Base-by-base conservation (phyloP, 2,113 vertebrate species). In the Macaca nemestrina region DNA sequence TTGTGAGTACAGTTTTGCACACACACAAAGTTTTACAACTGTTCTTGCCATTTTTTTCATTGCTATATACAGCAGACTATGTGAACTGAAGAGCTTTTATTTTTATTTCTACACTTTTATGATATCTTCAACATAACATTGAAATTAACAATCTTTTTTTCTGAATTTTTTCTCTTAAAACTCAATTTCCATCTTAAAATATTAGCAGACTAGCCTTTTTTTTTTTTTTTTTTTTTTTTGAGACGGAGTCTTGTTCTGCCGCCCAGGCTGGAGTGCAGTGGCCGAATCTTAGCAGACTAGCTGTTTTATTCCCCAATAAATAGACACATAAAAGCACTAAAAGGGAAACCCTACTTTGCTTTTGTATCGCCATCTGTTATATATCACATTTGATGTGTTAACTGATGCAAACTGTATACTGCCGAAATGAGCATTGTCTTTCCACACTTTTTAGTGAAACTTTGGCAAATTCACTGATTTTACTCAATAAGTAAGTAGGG, bases 301-400 rank as follows among this genome's bases (percentile, higher is more conserved):
- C 50, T 75, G 13, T 89, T 97, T 97, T 90, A 67, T 90, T 27
- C 27, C 23, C 43, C 45, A 70, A 67, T 93, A 93, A 94, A 80
- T 72, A 95, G 55, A 7, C 30, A 67, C 20, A 76, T 93, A 92
- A 89, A 97, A 57, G 30, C n/a, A 96, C 68, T 43, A 50, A 95
- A 93, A 83, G 23, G 27, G 23, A 94, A 92, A 72, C 14, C 32
- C 73, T 91, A 52, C 17, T 93, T 95, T 80, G 25, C 45, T 88
- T 95, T 96, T 92, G 91, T 32, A 73, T 14, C 10, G 79, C 75
- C 95, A 87, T 96, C 94, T 98, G 83, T 90, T 96, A 76, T 43
- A 70, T 55, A 93, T 61, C 83, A 55, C 40, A 92, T 73, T 81
- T 30, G 94, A 18, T 64, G 43, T 61, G 76, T 88, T 96, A 94